Base-by-base conservation (phyloP, 2,888 invertebrate species). In the Cyaniris semiargus region DNA sequence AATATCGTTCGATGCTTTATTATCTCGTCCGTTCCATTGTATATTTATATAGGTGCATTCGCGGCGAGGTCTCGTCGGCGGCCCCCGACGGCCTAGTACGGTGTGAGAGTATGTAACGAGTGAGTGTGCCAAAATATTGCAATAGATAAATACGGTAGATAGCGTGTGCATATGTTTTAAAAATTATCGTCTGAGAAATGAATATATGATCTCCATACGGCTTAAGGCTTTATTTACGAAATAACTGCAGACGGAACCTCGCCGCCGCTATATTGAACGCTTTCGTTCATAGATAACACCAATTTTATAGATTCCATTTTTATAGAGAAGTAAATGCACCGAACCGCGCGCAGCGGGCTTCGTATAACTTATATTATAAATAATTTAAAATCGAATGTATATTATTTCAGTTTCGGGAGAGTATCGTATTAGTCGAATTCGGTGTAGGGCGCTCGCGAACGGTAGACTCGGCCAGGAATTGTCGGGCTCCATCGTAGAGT, bases 11-110 rank as follows among this genome's bases (percentile, higher is more conserved):
- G 83, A 85, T 84, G 85, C 86, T 87, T 86, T 88, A 89, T 86
- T 85, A 84, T 87, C 82, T 88, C 88, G 88, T 91, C 91, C 90
- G 90, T 88, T 91, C 92, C 91, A 91, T 79, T 82, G 76, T 80
- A 77, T 74, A 79, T 76, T 78, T 78, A 78, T 78, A 79, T 79
- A 56, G 70, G 44, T 70, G 71, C 71, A 71, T 27, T 18, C 71
- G 38, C 38, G n/a, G 34, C 71, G 34, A 34, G 71, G 38, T 87
- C 86, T 85, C 79, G 86, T 84, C 87, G 76, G 86, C 86, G 88
- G 85, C 15, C 60, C 10, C 1, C 15, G 21, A 66, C 27, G 27
- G 66, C 66, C 66, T 66, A 66, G 27, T 66, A 18, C 53, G 4
- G 60, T 60, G 66, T 66, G 66, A 66, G 15, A 66, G 15, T 27